Conservation (phyloP, 2,113 vertebrate species). For the Columba janthina region DNA sequence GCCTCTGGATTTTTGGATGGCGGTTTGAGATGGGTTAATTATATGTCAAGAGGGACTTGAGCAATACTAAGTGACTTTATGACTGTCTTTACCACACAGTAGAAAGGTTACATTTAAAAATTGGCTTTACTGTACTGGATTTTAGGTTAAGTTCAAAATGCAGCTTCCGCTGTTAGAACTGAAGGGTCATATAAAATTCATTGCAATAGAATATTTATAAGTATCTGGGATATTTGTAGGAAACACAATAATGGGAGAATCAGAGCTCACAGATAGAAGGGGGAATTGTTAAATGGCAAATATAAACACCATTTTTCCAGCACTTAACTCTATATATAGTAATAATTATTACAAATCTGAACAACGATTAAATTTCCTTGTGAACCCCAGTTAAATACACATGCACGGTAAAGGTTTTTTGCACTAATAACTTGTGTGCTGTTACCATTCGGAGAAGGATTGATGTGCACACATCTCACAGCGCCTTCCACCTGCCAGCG, state of each 20-base stretch:
- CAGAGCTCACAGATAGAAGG: slow-evolving; percentile 45
- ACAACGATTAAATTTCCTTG: background rate
- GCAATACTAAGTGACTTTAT: slow-evolving; percentile 42
- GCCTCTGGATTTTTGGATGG: slow-evolving; percentile 52
- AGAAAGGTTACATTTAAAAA: slow-evolving; percentile 61
- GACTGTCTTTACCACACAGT: slow-evolving; percentile 49
- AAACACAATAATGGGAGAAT: slow-evolving; percentile 65
- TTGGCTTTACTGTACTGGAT: slow-evolving; percentile 47
- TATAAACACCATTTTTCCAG: slow-evolving; percentile 30
- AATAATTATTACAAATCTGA: slow-evolving; percentile 30
- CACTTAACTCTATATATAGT: slow-evolving; percentile 44
- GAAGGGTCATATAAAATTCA: slow-evolving; percentile 72
- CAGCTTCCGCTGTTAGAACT: slow-evolving; percentile 61
- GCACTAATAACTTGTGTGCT: background rate
- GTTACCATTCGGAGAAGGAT: background rate
- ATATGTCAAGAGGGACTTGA: slow-evolving; percentile 55
- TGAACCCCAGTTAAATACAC: background rate
- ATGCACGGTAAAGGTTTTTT: background rate
- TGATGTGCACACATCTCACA: background rate
- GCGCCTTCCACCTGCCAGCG: background rate
- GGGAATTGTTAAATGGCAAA: slow-evolving; percentile 51
- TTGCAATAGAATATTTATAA: slow-evolving; percentile 72
- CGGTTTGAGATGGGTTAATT: slow-evolving; percentile 45
- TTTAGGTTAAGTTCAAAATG: slow-evolving; percentile 67
- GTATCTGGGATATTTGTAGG: slow-evolving; percentile 68